Percentiles rank a stretch among this genome's conserved stretches.
phyloP scores from a whole-genome alignment of 2,113 vertebrate species.

The Riparia riparia region DNA sequence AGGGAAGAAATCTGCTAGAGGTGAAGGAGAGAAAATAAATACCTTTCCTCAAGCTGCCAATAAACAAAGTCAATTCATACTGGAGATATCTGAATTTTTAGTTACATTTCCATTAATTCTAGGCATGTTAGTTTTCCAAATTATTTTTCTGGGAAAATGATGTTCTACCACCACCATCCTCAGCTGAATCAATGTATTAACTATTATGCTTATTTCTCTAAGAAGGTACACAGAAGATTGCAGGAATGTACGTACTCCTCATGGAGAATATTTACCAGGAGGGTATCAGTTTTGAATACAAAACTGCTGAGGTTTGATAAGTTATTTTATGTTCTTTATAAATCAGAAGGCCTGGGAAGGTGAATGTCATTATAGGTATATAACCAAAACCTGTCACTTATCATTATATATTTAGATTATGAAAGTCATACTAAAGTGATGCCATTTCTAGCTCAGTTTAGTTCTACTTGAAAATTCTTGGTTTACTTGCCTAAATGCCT shows the following conservation, averaged over 20 bases:
- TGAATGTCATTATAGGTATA: not conserved
- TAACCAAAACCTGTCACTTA: not conserved
- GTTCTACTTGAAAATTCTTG: not conserved
- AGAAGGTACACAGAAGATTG: not conserved
- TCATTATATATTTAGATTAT: not conserved
- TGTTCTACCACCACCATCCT: not conserved
- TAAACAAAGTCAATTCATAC: not conserved
- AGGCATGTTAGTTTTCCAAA: not conserved
- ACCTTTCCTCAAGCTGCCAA: not conserved
- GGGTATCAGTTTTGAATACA: not conserved
- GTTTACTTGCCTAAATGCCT: not conserved
- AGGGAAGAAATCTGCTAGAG: not conserved
- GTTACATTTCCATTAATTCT: not conserved
- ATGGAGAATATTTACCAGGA: not conserved
- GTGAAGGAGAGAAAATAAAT: not conserved
- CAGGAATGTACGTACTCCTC: accelerated
- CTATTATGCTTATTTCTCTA: not conserved
- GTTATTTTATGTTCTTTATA: not conserved
- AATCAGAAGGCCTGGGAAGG: not conserved
- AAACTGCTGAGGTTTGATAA: not conserved
- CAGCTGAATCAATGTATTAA: not conserved
- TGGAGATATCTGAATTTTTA: not conserved
- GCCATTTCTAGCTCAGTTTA: not conserved
- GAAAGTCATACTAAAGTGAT: not conserved
- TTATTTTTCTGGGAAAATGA: not conserved